Evolutionary conservation across 2,888 invertebrate species (phyloP), one percentile per base, ranked within the genome.

Genomic region (Nomada ferruginata): DNA sequence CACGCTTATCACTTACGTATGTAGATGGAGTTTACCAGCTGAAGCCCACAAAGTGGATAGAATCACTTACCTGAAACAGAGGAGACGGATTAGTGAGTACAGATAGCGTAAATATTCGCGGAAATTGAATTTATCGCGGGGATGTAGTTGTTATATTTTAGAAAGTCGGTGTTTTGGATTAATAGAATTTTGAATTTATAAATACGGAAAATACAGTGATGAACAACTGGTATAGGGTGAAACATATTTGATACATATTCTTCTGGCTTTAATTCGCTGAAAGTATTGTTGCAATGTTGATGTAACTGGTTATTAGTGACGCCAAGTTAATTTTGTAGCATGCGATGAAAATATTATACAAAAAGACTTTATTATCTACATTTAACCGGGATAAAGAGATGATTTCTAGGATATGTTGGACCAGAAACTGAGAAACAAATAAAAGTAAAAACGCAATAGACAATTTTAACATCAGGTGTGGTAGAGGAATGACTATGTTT

Each of bases 51-150:
- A 53, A 42, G 42, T 42, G 29, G 50, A n/a, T 11, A 9, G 42
- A 55, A n/a, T 65, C 70, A 90, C 91, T 91, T 87, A 91, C 91
- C 91, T 91, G 83, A 53, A 91, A 91, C 85, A 90, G 23, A 86
- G 47, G 78, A 20, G 47, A 75, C 59, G 69, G 29, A 63, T 87
- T 72, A 79, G 20, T 13, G 47, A 47, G 47, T 13, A 47, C 47
- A 11, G 47, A 13, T 47, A 47, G 47, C 15, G 15, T 47, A 47
- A 47, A 47, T 47, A 47, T 47, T 15, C 47, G 36, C 36, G 36
- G 36, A 36, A 36, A 36, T 36, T 36, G 7, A 36, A 36, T 36
- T 36, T 0, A 36, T 36, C 7, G 36, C 36, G 36, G 36, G 9
- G 7, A 7, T 36, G 36, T 1, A 5, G 7, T 5, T 36, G 36